Percentiles rank a stretch among this genome's conserved stretches.
These are phyloP conservation scores for Hippocampus guttulatus DNA, from an alignment of 2,113 vertebrate species.

Conservation along the genomic window DNA sequence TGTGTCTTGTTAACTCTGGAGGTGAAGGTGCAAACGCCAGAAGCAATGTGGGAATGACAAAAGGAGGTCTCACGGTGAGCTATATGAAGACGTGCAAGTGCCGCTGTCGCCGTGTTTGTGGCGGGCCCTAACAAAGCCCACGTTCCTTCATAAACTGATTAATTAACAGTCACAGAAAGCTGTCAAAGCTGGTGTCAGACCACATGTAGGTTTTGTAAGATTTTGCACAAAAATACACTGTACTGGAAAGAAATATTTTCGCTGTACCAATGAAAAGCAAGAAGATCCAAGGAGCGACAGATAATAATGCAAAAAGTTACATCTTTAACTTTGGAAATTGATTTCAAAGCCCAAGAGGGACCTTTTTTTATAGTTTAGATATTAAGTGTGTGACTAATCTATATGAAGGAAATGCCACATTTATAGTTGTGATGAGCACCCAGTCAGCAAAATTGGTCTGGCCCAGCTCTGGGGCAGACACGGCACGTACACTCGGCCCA, in stretches of 20 bases:
- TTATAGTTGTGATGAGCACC: no score
- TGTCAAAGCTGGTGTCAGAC: not conserved
- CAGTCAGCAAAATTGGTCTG: no score
- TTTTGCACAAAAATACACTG: not conserved
- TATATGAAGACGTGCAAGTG: not conserved
- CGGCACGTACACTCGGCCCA: no score
- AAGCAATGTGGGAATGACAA: slow-evolving; percentile 51
- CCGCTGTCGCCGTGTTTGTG: not conserved
- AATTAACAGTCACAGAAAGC: not conserved
- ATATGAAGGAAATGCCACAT: no score
- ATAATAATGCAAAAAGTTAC: no score
- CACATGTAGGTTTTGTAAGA: not conserved
- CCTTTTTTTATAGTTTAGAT: no score
- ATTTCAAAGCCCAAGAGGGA: no score
- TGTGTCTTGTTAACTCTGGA: slow-evolving; percentile 46
- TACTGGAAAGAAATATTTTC: not conserved
- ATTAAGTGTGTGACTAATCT: no score
- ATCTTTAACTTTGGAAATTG: no score
- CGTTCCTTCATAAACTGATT: not conserved
- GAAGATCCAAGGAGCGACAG: no score
- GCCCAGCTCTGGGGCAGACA: no score
- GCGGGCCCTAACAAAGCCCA: not conserved
- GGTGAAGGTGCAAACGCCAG: slow-evolving; percentile 45
- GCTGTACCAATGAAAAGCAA: not conserved
- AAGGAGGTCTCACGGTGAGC: slow-evolving; percentile 45